phyloP scores from a whole-genome alignment of 1,140 invertebrate genomes.

The Papilio polytes region DNA sequence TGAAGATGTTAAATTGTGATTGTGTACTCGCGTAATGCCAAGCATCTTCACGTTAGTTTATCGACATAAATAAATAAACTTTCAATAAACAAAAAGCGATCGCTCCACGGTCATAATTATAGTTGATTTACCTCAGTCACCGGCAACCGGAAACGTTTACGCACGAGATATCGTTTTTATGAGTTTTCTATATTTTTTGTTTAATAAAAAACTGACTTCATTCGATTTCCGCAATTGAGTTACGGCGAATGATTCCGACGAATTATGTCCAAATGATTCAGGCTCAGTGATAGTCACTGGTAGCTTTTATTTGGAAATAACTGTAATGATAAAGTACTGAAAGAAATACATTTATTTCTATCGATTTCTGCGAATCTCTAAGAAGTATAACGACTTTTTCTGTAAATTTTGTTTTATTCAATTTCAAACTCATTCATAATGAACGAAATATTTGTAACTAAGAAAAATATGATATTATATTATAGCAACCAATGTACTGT shows the following conservation, averaged over 20 bases:
- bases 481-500: neutral
- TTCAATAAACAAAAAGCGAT: conserved; percentile 21
- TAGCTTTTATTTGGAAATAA: conserved; percentile 26
- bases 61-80: conserved; percentile 45
- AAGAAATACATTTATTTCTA: conserved; percentile 1
- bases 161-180: conserved; percentile 79
- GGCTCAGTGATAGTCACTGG: neutral
- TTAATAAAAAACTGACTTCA: conserved; percentile 67
- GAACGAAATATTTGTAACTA: neutral
- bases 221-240: conserved; percentile 66
- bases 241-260: conserved; percentile 45
- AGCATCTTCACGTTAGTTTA: neutral
- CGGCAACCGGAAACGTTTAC: conserved; percentile 81
- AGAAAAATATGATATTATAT: neutral
- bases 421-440: neutral
- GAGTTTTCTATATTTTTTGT: conserved; percentile 66
- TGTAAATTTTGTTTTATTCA: neutral
- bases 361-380: neutral
- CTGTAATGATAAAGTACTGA: neutral
- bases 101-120: conserved; percentile 70
- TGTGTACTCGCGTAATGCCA: neutral
- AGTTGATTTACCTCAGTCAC: conserved; percentile 75
- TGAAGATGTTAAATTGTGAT: too few relatives aligned
- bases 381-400: neutral
- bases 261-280: conserved; percentile 31